These are phyloP conservation scores for Gavia stellata DNA, from an alignment of 2,113 vertebrate species.

Conservation along the genomic window DNA sequence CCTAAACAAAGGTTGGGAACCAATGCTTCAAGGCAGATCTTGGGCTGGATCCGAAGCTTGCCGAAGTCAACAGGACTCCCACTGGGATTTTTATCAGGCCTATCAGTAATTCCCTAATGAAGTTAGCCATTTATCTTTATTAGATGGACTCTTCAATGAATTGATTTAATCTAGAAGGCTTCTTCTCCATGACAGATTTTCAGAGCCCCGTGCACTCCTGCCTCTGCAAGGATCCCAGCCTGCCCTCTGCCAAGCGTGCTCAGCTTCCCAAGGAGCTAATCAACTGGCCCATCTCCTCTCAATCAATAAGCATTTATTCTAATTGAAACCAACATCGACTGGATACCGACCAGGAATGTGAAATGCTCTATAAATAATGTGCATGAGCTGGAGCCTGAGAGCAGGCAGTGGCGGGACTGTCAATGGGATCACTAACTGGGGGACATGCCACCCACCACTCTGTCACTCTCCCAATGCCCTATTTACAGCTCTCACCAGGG, in stretches of 20 bases:
- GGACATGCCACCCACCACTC: conserved; percentile 28
- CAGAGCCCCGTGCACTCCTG: neutral
- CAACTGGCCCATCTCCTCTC: neutral
- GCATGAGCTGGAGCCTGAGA: neutral
- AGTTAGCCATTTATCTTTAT: conserved; percentile 29
- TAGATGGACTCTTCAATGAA: neutral
- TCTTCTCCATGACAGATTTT: conserved; percentile 10
- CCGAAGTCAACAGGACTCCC: neutral
- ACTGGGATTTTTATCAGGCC: neutral
- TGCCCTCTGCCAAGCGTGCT: neutral
- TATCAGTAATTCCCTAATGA: conserved; percentile 23
- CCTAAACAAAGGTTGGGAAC: neutral
- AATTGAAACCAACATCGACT: conserved; percentile 55
- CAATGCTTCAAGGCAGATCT: neutral
- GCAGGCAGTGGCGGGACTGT: neutral
- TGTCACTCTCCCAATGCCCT: conserved; percentile 41
- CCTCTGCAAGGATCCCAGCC: neutral
- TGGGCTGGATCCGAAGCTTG: neutral
- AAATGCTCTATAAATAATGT: conserved; percentile 31
- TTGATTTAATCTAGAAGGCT: conserved; percentile 20
- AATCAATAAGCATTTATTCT: conserved; percentile 55
- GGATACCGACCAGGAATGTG: conserved; percentile 25
- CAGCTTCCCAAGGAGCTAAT: conserved; percentile 31
- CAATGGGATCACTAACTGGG: conserved; percentile 13
- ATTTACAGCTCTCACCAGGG: conserved; percentile 44